These are phyloP conservation scores for Drosophila sturtevanti DNA, from an alignment of 1,140 invertebrate species.

Conservation along the genomic window DNA sequence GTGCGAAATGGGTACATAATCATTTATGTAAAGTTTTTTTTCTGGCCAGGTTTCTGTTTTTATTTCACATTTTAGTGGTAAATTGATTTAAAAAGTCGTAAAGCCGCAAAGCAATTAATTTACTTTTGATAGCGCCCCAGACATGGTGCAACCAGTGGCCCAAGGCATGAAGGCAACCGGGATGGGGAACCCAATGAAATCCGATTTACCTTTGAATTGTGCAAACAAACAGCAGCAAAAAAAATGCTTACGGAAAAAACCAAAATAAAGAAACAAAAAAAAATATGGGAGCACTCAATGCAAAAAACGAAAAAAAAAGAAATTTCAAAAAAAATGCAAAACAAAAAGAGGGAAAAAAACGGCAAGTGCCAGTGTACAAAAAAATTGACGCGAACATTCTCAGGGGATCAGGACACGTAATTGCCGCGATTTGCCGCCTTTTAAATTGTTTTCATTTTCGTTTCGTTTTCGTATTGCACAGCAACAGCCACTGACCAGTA, in stretches of 20 bases:
- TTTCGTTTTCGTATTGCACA: conserved; percentile 31
- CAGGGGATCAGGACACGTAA: conserved; percentile 55
- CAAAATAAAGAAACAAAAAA: background rate
- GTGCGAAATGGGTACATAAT: background rate
- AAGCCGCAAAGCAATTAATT: conserved; percentile 57
- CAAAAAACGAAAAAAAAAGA: background rate
- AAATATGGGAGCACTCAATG: background rate
- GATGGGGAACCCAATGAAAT: conserved; percentile 25
- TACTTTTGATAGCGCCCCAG: conserved; percentile 15
- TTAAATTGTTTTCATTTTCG: conserved; percentile 62
- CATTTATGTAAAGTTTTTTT: too few relatives aligned
- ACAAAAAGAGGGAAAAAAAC: conserved; percentile 10
- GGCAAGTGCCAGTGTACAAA: conserved; percentile 18
- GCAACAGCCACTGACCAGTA: conserved; percentile 38
- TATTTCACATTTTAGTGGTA: conserved; percentile 1
- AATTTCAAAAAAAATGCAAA: conserved; percentile 7
- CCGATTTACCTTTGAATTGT: conserved; percentile 42
- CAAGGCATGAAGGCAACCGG: background rate
- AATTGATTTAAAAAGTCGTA: conserved; percentile 51
- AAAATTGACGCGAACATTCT: conserved; percentile 35
- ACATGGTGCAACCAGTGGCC: background rate
- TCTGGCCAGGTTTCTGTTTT: background rate
- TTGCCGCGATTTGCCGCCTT: conserved; percentile 74
- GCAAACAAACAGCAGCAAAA: conserved; percentile 17
- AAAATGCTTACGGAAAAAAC: conserved; percentile 14